Conservation (phyloP, 2,113 vertebrate genomes). For the Lanius ludovicianus region DNA sequence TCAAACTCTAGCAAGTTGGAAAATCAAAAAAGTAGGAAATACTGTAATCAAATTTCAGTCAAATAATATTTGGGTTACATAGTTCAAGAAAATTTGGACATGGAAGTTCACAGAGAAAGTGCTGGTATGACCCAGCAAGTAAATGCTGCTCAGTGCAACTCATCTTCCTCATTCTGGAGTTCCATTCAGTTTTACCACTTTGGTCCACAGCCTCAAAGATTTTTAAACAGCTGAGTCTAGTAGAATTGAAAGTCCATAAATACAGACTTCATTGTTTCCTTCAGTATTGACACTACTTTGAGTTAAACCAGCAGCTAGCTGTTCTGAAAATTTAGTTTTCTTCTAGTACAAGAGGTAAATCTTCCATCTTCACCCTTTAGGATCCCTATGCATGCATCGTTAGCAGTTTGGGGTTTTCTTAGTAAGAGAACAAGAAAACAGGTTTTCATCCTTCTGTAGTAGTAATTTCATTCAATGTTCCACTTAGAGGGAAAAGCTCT, state of each 20-base stretch:
- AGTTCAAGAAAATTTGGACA: neutral
- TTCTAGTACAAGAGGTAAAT: neutral
- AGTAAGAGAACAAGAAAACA: neutral
- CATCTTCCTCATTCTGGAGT: neutral
- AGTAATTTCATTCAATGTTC: neutral
- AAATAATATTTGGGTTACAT: neutral
- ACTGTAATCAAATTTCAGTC: neutral
- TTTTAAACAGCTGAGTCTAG: neutral
- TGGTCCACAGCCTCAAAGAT: neutral
- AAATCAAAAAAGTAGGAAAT: neutral
- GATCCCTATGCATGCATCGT: neutral
- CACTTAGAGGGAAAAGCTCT: neutral
- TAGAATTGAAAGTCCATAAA: neutral
- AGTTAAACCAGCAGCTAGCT: neutral
- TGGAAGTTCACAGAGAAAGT: neutral
- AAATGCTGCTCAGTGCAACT: neutral
- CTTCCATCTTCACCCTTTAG: neutral
- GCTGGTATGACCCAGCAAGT: rapidly evolving
- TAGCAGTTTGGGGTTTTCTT: rapidly evolving
- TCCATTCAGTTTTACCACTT: neutral
- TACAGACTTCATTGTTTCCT: neutral
- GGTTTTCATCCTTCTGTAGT: neutral
- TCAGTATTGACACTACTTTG: neutral
- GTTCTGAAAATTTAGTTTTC: neutral
- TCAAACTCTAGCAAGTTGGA: neutral